Evolutionary conservation across 2,113 vertebrate genomes (phyloP), one percentile per base, ranked within the genome.

Genomic region (Pseudorhombus dupliciocellatus): DNA sequence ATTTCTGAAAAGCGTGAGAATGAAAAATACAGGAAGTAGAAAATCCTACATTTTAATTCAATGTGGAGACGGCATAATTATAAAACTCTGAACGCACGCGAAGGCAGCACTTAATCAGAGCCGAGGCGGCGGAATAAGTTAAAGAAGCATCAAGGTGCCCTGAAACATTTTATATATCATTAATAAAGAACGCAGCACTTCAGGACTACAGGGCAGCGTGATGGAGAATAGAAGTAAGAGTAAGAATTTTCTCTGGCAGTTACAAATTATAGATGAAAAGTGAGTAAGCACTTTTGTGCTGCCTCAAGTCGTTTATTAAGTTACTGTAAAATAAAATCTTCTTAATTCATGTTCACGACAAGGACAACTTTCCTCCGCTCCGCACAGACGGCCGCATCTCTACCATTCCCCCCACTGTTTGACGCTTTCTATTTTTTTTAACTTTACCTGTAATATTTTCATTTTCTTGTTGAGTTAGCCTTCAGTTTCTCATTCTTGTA

Each of bases 71-170:
- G 28, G 25, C 57, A 58, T 51, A 61, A 71, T 60, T 70, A 28
- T 7, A 10, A 2, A 44, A 63, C 34, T 77, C 59, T 31, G 18
- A 66, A 30, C 21, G 42, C 14, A 34, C 63, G 70, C 73, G 62
- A 42, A 73, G 53, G 64, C 57, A 70, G 68, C 75, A 73, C 14
- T 73, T 76, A 73, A 70, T 69, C 75, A 73, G 40, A 22, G 61
- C 56, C 1, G 70, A 81, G 64, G 25, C 10, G 24, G 31, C 26
- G 16, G 15, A 59, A 70, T 42, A 56, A 73, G 50, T 40, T 11
- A 37, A 70, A 55, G 26, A 60, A 42, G 57, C 30, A 71, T 42
- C 51, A 21, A 75, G 53, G 53, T 73, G 73, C 73, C 77, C 50
- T 34, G 14, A 74, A 71, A 67, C 52, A 31, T 67, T 57, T 48